Base-by-base conservation (phyloP, 2,113 vertebrate species). In the Condylura cristata region DNA sequence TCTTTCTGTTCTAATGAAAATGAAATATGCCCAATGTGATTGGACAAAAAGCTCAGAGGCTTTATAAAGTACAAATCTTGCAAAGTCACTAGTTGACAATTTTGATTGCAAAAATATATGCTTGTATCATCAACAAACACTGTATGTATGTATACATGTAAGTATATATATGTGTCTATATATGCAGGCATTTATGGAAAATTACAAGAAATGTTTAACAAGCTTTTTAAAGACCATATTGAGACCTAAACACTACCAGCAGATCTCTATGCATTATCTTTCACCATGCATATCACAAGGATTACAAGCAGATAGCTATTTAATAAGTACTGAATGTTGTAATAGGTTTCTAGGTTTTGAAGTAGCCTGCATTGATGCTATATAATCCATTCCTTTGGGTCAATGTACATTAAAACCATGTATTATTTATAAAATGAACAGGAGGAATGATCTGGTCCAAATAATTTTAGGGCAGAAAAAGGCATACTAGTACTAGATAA, bases 1-100 rank as follows among this genome's bases (percentile, higher is more conserved):
- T 98, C 95, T 97, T 97, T 86, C 92, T 97, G 83, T 98, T 94
- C 96, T 98, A 97, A 98, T 97, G 97, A 98, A 98, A 97, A 98
- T 97, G 97, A 97, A 98, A 98, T 82, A 94, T 97, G 96, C 94
- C 97, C 96, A 93, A 79, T 86, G 94, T 98, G 97, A 98, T 96
- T 98, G 96, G 97, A 98, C 93, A 97, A 94, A 94, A 97, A 97
- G 96, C 96, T 98, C 97, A 98, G 96, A 96, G 95, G 96, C 91
- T 98, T 96, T 88, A 90, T 97, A 95, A 98, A 96, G 94, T 97
- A 95, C 80, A 96, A 96, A 97, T 97, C 95, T 98, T 97, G 92
- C 96, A 98, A 98, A 97, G 96, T 98, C 96, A 96, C 60, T 83
- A 58, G 94, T 97, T 90, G 90, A 95, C 86, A 84, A 79, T 82